These are phyloP conservation scores for Porites rus DNA, from an alignment of 92 coral and sea anemone species.

Conservation along the genomic window DNA sequence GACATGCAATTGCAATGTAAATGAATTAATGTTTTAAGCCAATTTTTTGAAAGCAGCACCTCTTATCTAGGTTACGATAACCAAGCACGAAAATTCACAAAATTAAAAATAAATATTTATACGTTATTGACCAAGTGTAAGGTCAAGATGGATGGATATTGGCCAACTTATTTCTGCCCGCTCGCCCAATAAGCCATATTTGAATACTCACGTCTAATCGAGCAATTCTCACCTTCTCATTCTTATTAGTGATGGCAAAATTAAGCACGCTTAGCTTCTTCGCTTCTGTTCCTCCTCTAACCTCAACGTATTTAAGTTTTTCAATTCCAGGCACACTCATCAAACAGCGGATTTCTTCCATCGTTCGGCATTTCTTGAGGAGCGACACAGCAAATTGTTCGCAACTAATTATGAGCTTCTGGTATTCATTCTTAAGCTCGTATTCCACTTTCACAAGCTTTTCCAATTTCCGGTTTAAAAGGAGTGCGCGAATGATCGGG, in stretches of 20 bases:
- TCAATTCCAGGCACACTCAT: constrained; percentile 78
- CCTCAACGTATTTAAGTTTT: constrained; percentile 61
- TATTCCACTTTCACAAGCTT: constrained; percentile 67
- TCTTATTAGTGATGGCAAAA: constrained; percentile 78
- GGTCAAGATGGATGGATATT: too few species aligned
- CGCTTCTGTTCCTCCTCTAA: constrained; percentile 55
- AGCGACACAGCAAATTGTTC: constrained; percentile 85
- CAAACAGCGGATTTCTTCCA: constrained; percentile 78
- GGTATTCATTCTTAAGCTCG: constrained; percentile 82
- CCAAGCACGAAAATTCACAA: too few species aligned
- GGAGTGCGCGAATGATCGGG: constrained; percentile 85
- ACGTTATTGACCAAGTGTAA: too few species aligned
- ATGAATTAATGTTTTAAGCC: too few species aligned
- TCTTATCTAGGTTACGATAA: too few species aligned
- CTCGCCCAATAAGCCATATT: too few species aligned
- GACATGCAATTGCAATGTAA: too few species aligned
- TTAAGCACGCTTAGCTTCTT: constrained; percentile 78
- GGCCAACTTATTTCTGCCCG: too few species aligned
- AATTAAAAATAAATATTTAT: too few species aligned
- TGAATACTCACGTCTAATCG: too few species aligned
- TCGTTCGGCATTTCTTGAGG: constrained; percentile 81
- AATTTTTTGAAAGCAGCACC: too few species aligned
- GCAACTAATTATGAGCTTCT: constrained; percentile 72
- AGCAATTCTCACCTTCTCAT: constrained; percentile 64
- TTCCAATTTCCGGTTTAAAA: constrained; percentile 70